Percentiles rank a stretch among this genome's conserved stretches.
Conservation (phyloP, 2,888 invertebrate species). For the Spisula subtruncata region DNA sequence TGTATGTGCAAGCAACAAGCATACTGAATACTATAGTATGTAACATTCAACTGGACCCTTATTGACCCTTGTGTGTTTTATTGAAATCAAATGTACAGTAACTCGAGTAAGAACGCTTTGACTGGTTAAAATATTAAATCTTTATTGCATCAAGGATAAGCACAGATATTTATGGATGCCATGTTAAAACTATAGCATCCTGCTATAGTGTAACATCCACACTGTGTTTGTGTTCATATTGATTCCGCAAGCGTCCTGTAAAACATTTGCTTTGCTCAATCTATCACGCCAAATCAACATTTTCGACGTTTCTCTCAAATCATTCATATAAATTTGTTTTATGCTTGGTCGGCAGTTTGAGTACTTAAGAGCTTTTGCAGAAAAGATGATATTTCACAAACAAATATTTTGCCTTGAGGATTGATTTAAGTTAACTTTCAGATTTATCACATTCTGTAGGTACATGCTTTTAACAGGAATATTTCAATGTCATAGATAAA, state of each 20-base stretch:
- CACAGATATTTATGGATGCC: too few species aligned
- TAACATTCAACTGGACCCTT: background rate
- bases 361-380: background rate
- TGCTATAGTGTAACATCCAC: background rate
- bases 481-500: background rate
- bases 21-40: too few species aligned
- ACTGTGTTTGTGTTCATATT: background rate
- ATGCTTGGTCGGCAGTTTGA: background rate
- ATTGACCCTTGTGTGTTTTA: too few species aligned
- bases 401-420: background rate
- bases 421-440: background rate
- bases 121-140: too few species aligned
- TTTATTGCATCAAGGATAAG: too few species aligned
- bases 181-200: too few species aligned
- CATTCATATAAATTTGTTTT: background rate
- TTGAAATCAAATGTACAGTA: too few species aligned
- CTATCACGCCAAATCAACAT: background rate
- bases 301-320: constrained; percentile 2
- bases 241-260: background rate
- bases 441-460: background rate
- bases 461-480: background rate
- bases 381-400: background rate
- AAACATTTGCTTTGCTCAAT: constrained; percentile 6
- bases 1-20: too few species aligned
- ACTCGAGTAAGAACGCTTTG: too few species aligned